Base-by-base conservation (phyloP, 2,113 vertebrate species). In the Malurus cyaneus region DNA sequence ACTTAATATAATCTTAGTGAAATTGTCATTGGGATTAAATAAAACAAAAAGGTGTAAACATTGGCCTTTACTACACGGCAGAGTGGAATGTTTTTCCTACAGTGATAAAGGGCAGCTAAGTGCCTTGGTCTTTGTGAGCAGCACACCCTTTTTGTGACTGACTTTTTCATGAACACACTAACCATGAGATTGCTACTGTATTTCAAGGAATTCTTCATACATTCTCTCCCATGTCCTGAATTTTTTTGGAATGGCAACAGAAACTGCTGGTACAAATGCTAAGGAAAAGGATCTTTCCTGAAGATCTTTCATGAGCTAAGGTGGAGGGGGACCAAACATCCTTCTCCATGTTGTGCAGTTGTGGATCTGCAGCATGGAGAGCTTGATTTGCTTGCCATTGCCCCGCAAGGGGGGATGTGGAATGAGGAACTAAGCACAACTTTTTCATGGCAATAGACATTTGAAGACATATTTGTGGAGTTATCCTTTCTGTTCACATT, bases 401-500 rank as follows among this genome's bases (percentile, higher is more conserved):
- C 15, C 15, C 47, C 14, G 5, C 15, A 36, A 79, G 6, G 12
- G 71, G 24, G 6, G 18, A 32, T 34, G 20, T 2, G 1, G 7
- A 89, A 23, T 12, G 23, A 56, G 15, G 26, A 92, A 69, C n/a
- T n/a, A 52, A n/a, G 44, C 8, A 19, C 17, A 73, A 44, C 24
- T 3, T 3, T 47, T 41, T 34, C 20, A 14, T 61, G 47, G 17
- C 8, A 61, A 65, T 71, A 74, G 52, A 53, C 18, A 17, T 53
- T 53, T 88, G 47, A 57, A 91, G 25, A 18, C 0, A 0, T 46
- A 0, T n/a, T 17, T 31, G 9, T 53, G 32, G 52, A 16, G 12
- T 66, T 88, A 53, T 60, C 42, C 25, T 50, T 12, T 59, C 6
- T 46, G 16, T 11, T 82, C 18, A 41, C 39, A 39, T 10, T 34